These are phyloP conservation scores for Catocala sponsa DNA, from an alignment of 2,888 invertebrate species.

Conservation along the genomic window DNA sequence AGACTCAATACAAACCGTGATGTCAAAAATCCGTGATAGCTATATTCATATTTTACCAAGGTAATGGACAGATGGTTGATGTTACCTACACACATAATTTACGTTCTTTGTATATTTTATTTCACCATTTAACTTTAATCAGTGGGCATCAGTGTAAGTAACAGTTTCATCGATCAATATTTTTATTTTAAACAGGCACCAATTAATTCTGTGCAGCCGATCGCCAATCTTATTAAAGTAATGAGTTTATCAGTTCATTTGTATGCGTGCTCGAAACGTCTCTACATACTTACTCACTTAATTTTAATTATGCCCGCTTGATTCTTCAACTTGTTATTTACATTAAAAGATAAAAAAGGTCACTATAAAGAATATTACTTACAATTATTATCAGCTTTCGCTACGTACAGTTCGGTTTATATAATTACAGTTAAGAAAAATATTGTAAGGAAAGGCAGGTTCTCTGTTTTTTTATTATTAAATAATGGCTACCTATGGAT, in stretches of 20 bases:
- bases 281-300: conserved; percentile 23
- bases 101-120: no score
- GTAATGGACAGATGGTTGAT: no score
- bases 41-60: no score
- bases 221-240: conserved; percentile 27
- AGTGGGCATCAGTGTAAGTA: conserved; percentile 11
- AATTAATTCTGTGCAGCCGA: conserved; percentile 34
- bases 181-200: conserved; percentile 23
- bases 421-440: conserved; percentile 14
- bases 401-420: conserved; percentile 10
- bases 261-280: conserved; percentile 34
- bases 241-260: conserved; percentile 52
- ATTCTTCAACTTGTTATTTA: conserved; percentile 31
- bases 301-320: conserved; percentile 46
- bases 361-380: conserved; percentile 17
- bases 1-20: no score
- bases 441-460: neutral
- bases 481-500: no score
- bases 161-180: conserved; percentile 17
- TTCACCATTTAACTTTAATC: conserved; percentile 9
- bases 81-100: no score
- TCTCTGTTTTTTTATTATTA: no score
- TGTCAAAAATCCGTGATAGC: no score
- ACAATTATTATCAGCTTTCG: conserved; percentile 18
- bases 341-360: conserved; percentile 29